A percentile compares a stretch with the other conserved stretches of the same genome.
Conservation (phyloP, 1,140 invertebrate genomes). For the Drosophila saltans region DNA sequence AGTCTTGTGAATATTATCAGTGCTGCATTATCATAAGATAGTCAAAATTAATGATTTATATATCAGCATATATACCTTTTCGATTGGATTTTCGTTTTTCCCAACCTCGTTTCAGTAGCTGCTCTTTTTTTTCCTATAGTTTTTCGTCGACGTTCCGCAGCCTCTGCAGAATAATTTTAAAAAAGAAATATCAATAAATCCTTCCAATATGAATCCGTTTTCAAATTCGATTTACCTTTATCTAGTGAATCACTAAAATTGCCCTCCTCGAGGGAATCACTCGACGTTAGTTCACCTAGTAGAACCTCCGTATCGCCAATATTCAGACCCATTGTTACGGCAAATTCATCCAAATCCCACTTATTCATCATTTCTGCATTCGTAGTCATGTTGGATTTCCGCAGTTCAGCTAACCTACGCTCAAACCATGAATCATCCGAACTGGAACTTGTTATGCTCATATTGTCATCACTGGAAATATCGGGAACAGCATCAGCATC, state of each 20-base stretch:
- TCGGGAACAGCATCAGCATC: no score
- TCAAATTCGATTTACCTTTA: neutral
- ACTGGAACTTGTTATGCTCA: neutral
- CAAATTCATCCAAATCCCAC: neutral
- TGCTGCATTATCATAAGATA: constrained; percentile 1
- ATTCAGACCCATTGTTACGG: neutral
- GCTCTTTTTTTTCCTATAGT: no score
- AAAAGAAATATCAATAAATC: no score
- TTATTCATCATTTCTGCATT: neutral
- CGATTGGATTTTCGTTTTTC: no score
- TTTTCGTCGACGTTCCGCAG: no score
- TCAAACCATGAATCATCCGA: neutral
- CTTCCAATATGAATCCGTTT: no score
- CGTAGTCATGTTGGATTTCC: neutral
- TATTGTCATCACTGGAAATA: neutral
- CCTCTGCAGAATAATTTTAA: no score
- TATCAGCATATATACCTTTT: no score
- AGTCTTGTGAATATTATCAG: neutral
- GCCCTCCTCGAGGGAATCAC: neutral
- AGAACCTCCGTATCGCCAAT: no score
- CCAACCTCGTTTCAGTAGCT: no score
- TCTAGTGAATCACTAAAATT: neutral
- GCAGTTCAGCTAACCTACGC: neutral
- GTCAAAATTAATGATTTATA: no score
- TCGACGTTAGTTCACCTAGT: neutral